Evolutionary conservation across 2,888 invertebrate species (phyloP), one percentile per base, ranked within the genome.

Genomic region (Chrysolina oricalcia): DNA sequence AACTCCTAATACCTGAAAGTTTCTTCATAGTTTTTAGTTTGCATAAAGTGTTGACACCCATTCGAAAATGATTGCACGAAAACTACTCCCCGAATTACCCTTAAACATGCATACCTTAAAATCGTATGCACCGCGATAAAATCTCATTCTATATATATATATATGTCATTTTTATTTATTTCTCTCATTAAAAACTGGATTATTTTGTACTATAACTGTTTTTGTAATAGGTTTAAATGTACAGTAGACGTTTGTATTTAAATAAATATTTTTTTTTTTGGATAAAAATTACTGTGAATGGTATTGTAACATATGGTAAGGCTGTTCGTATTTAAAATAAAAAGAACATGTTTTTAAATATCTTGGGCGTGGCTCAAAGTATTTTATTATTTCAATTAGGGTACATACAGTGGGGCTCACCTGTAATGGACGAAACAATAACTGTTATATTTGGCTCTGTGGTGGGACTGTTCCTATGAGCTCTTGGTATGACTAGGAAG

Each of bases 241-340:
- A 83, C 81, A 84, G 83, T 83, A 84, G 83, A 78, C 80, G 78
- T 81, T 82, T 82, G 81, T 83, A 83, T 82, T 82, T 80, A 81
- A 81, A 80, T 83, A 81, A 80, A 74, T 63, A 50, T 73, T 70
- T 74, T 67, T 64, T n/a, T 71, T 41, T 68, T 56, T 68, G 41
- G 40, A 17, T 41, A 19, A 40, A 27, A 53, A 53, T 53, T 41
- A 21, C 64, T 43, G 67, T 62, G 80, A 82, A 80, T 80, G 81
- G 86, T 85, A 84, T 84, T 87, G 88, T 88, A 87, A 88, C 88
- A 87, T 88, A 88, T 88, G 88, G 88, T 87, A 86, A 83, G 85
- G 84, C 83, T 82, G 82, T 85, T 85, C 85, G 83, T 83, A 83
- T 83, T 86, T 71, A 74, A 73, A 68, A 75, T 72, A 73, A 67